Evolutionary conservation across 2,888 invertebrate genomes (phyloP).

Genomic region (Torymus auratus): DNA sequence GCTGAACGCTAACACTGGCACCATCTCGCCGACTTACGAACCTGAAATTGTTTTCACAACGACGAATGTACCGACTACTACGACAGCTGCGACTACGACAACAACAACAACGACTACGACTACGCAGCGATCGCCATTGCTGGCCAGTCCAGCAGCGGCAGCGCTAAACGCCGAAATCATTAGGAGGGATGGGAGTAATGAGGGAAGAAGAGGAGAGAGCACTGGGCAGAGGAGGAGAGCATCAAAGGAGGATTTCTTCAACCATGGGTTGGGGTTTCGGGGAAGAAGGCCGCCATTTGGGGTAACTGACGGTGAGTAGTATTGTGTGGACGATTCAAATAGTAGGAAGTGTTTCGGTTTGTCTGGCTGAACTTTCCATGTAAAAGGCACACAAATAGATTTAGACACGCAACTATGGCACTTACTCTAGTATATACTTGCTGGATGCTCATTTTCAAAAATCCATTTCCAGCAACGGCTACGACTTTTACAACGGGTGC

Average conservation of each 20-base stretch:
- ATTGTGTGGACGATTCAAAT: too few species aligned
- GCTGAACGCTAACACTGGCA: neutral
- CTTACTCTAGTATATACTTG: too few species aligned
- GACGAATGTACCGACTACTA: neutral
- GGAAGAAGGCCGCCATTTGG: slow-evolving; percentile 64
- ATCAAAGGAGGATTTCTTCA: slow-evolving; percentile 70
- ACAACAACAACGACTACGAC: slow-evolving; percentile 29
- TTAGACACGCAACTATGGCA: too few species aligned
- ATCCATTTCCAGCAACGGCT: slow-evolving; percentile 13
- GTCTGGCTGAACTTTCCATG: too few species aligned
- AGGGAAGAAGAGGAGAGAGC: slow-evolving; percentile 51
- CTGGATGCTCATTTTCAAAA: too few species aligned
- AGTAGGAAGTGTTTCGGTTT: too few species aligned
- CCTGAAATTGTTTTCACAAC: slow-evolving; percentile 33
- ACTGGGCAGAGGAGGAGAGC: slow-evolving; percentile 55
- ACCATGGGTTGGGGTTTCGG: slow-evolving; percentile 71
- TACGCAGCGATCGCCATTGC: neutral
- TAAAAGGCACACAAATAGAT: too few species aligned
- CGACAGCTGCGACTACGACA: slow-evolving; percentile 33
- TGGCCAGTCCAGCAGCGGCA: too few species aligned
- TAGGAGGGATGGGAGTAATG: slow-evolving; percentile 1
- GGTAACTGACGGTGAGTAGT: slow-evolving; percentile 30
- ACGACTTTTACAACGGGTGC: slow-evolving; percentile 40
- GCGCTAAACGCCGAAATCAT: slow-evolving; percentile 8
- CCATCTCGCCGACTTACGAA: neutral